phyloP scores from a whole-genome alignment of 2,797 vertebrate genomes.

The Paedocypris micromegethes region DNA sequence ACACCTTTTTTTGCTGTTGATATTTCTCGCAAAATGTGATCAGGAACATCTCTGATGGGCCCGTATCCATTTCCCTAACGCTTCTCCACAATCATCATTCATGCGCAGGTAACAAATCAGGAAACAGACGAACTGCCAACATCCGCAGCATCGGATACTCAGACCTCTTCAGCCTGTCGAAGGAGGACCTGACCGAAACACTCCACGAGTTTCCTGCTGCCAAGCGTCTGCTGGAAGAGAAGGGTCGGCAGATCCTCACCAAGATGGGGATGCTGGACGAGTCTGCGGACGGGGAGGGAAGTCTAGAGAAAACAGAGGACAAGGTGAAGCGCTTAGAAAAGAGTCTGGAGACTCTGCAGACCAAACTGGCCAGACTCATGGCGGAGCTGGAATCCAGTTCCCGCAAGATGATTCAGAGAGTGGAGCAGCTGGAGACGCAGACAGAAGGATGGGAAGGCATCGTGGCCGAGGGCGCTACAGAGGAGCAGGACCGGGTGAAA shows the following conservation, averaged over 20 bases:
- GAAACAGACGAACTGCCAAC: conserved; percentile 90
- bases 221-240: conserved; percentile 80
- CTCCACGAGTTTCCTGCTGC: conserved; percentile 83
- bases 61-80: too few relatives aligned
- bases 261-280: conserved; percentile 83
- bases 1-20: too few relatives aligned
- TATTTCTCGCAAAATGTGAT: too few relatives aligned
- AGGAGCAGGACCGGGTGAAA: conserved; percentile 16
- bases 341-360: conserved; percentile 71
- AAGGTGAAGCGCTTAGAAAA: conserved; percentile 57
- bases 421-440: conserved; percentile 73
- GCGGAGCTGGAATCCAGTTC: conserved; percentile 74
- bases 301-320: conserved; percentile 54
- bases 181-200: conserved; percentile 82
- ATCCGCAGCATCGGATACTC: conserved; percentile 90
- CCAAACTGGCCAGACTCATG: conserved; percentile 72
- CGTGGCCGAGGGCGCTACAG: conserved; percentile 33
- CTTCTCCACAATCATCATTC: neutral
- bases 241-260: conserved; percentile 84
- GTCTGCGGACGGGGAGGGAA: conserved; percentile 44
- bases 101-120: conserved; percentile 79
- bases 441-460: conserved; percentile 48
- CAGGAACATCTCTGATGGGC: too few relatives aligned
- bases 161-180: conserved; percentile 88
- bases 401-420: conserved; percentile 73